Base-by-base conservation (phyloP, 2,888 invertebrate genomes). In the Idaea dimidiata region DNA sequence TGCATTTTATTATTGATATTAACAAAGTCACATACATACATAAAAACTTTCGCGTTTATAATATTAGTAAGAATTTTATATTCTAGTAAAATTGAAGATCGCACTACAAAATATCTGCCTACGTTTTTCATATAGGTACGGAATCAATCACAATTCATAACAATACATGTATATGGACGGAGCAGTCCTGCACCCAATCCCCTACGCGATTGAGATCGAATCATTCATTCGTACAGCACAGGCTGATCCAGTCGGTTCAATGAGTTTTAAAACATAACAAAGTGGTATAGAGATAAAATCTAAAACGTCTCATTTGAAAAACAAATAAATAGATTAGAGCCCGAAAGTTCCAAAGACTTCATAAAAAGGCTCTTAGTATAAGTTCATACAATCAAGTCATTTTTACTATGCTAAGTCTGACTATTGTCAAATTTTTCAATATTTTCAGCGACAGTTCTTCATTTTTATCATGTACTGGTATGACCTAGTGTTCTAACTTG, bases 151-250 rank as follows among this genome's bases (percentile, higher is more conserved):
- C 43, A 43, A 43, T 43, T 43, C 43, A 43, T 43, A 59, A 65
- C 70, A 62, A 62, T 24, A 24, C 24, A 5, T 43, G 43, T 10
- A 7, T 43, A 43, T 6, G 8, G 33, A 33, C 43, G 14, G 43
- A 43, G 43, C 10, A 43, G 43, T 43, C 43, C 8, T 43, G 43
- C 43, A 66, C 65, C 67, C 68, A 69, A 65, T 70, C 77, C 78
- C 78, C 77, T 79, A 82, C 77, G 77, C 80, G 75, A 80, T 78
- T 73, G 83, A 80, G 81, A 86, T 85, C 80, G 83, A 79, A 79
- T 83, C 85, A 86, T 69, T 71, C 71, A 71, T 69, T 69, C 69
- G 67, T 62, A 64, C 24, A 57, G 62, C 67, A 64, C 54, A 62
- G 62, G 32, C 58, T 63, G 58, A 58, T 58, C 62, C 74, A 74